Evolutionary conservation across 1,140 invertebrate genomes (phyloP).

Genomic region (Tachypleus tridentatus): DNA sequence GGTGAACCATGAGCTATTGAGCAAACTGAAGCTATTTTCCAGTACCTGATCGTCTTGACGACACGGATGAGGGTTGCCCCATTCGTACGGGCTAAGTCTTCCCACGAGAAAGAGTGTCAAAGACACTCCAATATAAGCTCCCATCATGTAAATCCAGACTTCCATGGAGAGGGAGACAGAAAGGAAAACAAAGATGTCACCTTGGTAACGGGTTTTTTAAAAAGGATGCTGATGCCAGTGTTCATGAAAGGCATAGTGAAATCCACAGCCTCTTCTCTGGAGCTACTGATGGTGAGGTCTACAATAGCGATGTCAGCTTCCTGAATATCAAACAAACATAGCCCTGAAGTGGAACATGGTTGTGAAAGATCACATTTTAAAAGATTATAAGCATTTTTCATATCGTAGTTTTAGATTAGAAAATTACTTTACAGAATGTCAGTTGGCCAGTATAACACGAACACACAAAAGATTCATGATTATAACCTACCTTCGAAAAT

Average conservation of each 20-base stretch:
- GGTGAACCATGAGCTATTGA: slow-evolving; percentile 90
- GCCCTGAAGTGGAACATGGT: neutral
- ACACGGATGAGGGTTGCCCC: slow-evolving; percentile 84
- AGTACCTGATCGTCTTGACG: slow-evolving; percentile 40
- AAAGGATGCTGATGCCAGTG: slow-evolving; percentile 37
- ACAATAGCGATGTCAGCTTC: slow-evolving; percentile 36
- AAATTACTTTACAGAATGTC: no score
- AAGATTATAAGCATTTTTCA: no score
- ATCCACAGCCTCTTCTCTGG: slow-evolving; percentile 34
- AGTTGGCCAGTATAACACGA: no score
- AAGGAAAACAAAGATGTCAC: slow-evolving; percentile 89
- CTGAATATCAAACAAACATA: slow-evolving; percentile 9
- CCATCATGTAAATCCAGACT: slow-evolving; percentile 89
- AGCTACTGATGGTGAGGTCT: slow-evolving; percentile 35
- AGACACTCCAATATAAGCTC: slow-evolving; percentile 82
- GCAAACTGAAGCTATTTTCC: slow-evolving; percentile 88
- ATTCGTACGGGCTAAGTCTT: slow-evolving; percentile 95
- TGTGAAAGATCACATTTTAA: no score
- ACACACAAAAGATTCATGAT: no score
- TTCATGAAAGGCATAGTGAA: slow-evolving; percentile 32
- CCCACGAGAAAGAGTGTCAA: slow-evolving; percentile 92
- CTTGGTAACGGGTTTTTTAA: slow-evolving; percentile 74
- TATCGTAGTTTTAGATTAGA: no score
- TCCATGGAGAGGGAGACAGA: slow-evolving; percentile 87
- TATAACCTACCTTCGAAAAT: no score